Evolutionary conservation across 2,888 invertebrate genomes (phyloP).

Genomic region (Cinara cedri): DNA sequence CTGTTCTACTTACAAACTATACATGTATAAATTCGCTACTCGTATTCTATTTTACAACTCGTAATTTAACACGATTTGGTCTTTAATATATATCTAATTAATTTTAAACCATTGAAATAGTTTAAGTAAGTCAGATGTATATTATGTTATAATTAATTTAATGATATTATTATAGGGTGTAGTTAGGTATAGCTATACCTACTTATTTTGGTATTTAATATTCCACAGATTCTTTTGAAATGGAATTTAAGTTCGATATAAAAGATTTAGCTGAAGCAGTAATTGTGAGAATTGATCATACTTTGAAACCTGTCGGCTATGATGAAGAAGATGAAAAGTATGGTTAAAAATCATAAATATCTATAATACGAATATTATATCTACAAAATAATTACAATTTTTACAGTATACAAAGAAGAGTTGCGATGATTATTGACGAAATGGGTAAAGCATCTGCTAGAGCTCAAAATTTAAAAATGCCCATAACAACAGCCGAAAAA

Average conservation of each 20-base stretch:
- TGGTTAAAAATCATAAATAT: conserved; percentile 45
- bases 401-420: conserved; percentile 39
- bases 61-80: no score
- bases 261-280: conserved; percentile 58
- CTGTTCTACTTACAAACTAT: neutral
- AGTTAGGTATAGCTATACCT: no score
- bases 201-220: neutral
- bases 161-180: no score
- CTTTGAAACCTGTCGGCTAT: conserved; percentile 59
- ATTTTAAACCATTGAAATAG: no score
- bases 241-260: conserved; percentile 60
- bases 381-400: neutral
- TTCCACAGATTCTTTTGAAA: conserved; percentile 15
- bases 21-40: neutral
- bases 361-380: neutral
- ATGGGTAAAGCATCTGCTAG: conserved; percentile 76
- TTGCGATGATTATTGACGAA: conserved; percentile 67
- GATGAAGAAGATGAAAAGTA: conserved; percentile 58
- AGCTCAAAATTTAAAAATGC: conserved; percentile 75
- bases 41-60: no score
- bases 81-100: no score
- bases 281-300: conserved; percentile 59
- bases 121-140: no score
- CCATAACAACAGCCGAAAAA: conserved; percentile 76
- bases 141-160: no score